Conservation (phyloP, 2,113 vertebrate genomes). For the Vireo altiloquus region DNA sequence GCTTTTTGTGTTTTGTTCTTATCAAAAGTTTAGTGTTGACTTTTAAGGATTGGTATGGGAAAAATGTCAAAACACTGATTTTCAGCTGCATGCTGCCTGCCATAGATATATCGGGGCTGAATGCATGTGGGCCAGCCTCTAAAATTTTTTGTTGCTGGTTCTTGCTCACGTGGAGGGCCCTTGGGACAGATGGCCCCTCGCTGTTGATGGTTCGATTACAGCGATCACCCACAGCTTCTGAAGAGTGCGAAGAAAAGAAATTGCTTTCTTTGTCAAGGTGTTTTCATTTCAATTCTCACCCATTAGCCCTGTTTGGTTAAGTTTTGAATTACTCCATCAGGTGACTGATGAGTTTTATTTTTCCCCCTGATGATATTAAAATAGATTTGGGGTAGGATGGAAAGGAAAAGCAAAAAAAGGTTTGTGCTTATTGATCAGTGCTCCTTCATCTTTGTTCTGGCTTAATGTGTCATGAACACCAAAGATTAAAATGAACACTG, state of each 20-base stretch:
- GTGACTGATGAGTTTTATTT: conserved; percentile 76
- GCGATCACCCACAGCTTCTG: conserved; percentile 78
- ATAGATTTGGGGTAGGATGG: conserved; percentile 55
- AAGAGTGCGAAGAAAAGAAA: conserved; percentile 87
- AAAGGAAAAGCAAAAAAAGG: conserved; percentile 9
- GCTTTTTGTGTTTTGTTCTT: conserved; percentile 31
- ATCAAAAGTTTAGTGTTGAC: conserved; percentile 71
- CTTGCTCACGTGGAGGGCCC: conserved; percentile 76
- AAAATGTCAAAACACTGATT: conserved; percentile 85
- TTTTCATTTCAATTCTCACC: conserved; percentile 99
- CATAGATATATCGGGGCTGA: conserved; percentile 47
- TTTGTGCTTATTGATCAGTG: conserved; percentile 36
- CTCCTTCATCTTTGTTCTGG: conserved; percentile 2
- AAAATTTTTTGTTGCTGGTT: conserved; percentile 67
- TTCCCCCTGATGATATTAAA: conserved; percentile 63
- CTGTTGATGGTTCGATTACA: conserved; percentile 76
- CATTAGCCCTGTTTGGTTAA: conserved; percentile 86
- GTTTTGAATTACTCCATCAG: conserved; percentile 77
- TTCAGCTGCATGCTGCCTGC: conserved; percentile 70
- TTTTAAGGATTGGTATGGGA: conserved; percentile 79
- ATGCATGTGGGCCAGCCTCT: conserved; percentile 59
- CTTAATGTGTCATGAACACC: neutral
- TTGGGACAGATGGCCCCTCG: conserved; percentile 77
- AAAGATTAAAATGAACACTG: neutral
- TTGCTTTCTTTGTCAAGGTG: conserved; percentile 89